Conservation (phyloP, 2,888 invertebrate genomes). For the Thymelicus acteon region DNA sequence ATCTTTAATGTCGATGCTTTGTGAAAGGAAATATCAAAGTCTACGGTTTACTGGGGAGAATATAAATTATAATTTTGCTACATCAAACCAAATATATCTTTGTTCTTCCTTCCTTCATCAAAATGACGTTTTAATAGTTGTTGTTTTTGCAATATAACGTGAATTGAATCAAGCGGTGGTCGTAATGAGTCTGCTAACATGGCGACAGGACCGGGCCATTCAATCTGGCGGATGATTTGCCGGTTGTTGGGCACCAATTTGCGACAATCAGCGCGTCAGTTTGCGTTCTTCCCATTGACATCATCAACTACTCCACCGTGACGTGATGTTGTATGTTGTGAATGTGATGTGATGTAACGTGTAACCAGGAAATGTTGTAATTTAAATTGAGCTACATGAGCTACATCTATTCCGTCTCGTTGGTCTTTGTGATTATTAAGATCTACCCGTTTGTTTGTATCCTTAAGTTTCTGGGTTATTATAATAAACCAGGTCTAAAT, state of each 20-base stretch:
- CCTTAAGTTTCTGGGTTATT: too few relatives aligned
- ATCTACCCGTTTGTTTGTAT: not conserved
- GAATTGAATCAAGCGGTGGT: conserved; percentile 36
- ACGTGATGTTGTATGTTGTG: conserved; percentile 41
- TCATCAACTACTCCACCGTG: conserved; percentile 20
- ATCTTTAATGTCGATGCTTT: not conserved
- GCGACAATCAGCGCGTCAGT: conserved; percentile 58
- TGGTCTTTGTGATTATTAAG: not conserved
- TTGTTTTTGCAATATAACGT: not conserved
- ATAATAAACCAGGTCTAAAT: too few relatives aligned
- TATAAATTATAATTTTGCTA: too few relatives aligned
- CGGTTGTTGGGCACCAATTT: conserved; percentile 68
- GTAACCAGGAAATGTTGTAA: conserved; percentile 23
- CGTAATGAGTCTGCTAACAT: conserved; percentile 40
- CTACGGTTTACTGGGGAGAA: too few relatives aligned
- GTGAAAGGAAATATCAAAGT: too few relatives aligned
- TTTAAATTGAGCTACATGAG: not conserved
- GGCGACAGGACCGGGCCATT: conserved; percentile 46
- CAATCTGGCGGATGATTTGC: conserved; percentile 55
- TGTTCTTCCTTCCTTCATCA: not conserved
- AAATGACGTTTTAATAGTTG: conserved; percentile 4
- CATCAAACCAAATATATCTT: too few relatives aligned
- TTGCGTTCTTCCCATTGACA: conserved; percentile 45
- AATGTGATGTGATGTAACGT: conserved; percentile 52
- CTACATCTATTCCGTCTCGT: not conserved